A percentile compares a stretch with the other conserved stretches of the same genome.
phyloP scores from a whole-genome alignment of 2,888 invertebrate species.

The Acheta domesticus region DNA sequence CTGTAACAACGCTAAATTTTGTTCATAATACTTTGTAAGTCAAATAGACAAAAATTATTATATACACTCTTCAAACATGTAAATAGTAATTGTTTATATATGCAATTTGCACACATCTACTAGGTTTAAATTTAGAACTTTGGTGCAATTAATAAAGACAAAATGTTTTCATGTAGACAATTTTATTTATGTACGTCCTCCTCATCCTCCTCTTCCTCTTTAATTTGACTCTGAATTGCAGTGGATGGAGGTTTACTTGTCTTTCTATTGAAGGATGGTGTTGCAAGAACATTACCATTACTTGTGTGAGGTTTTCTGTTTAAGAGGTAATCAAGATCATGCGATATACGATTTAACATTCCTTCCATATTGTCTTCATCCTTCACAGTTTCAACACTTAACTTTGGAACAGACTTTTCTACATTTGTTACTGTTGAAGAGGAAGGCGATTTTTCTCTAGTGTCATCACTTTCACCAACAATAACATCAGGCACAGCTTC shows the following conservation, averaged over 20 bases:
- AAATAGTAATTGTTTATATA: background rate
- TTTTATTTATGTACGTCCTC: conserved; percentile 19
- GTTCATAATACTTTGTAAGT: background rate
- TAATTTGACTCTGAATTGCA: conserved; percentile 34
- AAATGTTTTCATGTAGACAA: background rate
- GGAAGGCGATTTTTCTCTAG: conserved; percentile 31
- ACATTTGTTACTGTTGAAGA: background rate
- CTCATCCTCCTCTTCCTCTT: conserved; percentile 36
- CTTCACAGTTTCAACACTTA: background rate
- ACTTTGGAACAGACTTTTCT: background rate
- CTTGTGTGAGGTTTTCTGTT: conserved; percentile 55
- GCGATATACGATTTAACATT: conserved; percentile 75
- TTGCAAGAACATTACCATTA: conserved; percentile 23
- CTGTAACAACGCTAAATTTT: background rate
- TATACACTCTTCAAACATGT: conserved; percentile 12
- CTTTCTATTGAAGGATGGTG: conserved; percentile 31
- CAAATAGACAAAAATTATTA: background rate
- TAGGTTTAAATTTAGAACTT: conserved; percentile 20
- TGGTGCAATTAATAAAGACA: background rate
- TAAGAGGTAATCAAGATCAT: conserved; percentile 76
- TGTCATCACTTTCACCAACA: conserved; percentile 33
- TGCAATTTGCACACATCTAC: background rate
- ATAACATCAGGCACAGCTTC: conserved; percentile 12
- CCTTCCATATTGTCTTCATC: conserved; percentile 39
- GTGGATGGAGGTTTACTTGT: conserved; percentile 32